These are phyloP conservation scores for Neomonachus schauinslandi DNA, from an alignment of 2,113 vertebrate species.

Conservation along the genomic window DNA sequence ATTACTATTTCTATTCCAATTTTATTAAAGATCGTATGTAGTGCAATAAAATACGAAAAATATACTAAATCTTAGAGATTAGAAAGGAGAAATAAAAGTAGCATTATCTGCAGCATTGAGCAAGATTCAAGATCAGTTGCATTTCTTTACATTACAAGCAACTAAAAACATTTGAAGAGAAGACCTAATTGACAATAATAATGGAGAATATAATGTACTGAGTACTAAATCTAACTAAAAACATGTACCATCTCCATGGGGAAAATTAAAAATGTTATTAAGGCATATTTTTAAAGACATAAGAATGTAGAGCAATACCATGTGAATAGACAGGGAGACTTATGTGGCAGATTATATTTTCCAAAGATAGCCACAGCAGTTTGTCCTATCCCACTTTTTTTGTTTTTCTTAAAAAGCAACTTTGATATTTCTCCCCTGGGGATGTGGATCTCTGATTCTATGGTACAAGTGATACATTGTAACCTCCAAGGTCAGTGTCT, in stretches of 20 bases:
- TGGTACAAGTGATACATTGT: not conserved
- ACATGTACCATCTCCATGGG: not conserved
- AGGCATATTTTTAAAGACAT: not conserved
- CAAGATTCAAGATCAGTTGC: not conserved
- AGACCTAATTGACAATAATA: not conserved
- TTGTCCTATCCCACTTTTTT: not conserved
- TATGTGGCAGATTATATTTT: not conserved
- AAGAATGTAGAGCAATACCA: not conserved
- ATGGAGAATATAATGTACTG: not conserved
- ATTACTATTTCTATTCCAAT: not conserved
- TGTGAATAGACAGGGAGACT: not conserved
- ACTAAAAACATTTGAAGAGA: not conserved
- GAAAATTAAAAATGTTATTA: not conserved
- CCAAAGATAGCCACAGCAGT: not conserved
- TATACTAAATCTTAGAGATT: not conserved
- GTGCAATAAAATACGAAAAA: not conserved
- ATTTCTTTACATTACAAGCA: not conserved
- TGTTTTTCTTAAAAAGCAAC: not conserved
- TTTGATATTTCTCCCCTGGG: not conserved
- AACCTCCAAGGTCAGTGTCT: not conserved
- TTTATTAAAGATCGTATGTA: not conserved
- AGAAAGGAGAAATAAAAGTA: not conserved
- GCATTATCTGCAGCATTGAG: not conserved
- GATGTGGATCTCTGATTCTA: not conserved
- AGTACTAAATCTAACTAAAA: not conserved